Conservation (phyloP, 2,888 invertebrate species). For the Galerucella calmariensis region DNA sequence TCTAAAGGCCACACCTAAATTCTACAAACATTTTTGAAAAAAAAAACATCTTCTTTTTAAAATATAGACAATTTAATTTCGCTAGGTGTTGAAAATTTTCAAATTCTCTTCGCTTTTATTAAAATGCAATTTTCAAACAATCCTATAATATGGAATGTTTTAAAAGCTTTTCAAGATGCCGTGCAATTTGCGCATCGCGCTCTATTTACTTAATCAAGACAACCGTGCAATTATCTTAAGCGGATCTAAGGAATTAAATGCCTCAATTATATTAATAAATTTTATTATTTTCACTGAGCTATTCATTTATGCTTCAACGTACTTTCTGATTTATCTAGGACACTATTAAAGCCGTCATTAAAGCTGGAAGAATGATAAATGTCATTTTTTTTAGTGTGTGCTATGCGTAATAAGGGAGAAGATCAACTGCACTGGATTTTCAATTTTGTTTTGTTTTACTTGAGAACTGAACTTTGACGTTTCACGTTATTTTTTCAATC, state of each 20-base stretch:
- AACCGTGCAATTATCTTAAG: conserved; percentile 1
- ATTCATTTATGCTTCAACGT: neutral
- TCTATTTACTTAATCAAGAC: conserved; percentile 5
- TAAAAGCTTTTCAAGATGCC: neutral
- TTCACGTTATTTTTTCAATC: too few species aligned
- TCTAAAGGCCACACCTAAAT: too few species aligned
- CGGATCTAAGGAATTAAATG: conserved; percentile 3
- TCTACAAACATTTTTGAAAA: too few species aligned
- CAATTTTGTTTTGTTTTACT: neutral
- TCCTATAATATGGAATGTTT: conserved; percentile 2
- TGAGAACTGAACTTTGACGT: too few species aligned
- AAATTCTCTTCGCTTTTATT: too few species aligned
- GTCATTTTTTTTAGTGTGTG: neutral
- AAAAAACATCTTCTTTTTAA: too few species aligned
- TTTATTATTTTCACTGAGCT: conserved; percentile 1
- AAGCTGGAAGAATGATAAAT: conserved; percentile 6
- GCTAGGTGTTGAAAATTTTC: too few species aligned
- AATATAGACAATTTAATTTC: too few species aligned
- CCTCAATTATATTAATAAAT: conserved; percentile 3
- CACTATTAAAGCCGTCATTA: neutral
- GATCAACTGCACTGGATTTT: neutral
- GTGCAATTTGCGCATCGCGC: conserved; percentile 3
- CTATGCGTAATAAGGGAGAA: neutral
- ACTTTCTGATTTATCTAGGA: conserved; percentile 10
- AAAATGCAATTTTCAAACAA: neutral